These are phyloP conservation scores for Drosophila subquinaria DNA, from an alignment of 2,888 invertebrate species.

Conservation along the genomic window DNA sequence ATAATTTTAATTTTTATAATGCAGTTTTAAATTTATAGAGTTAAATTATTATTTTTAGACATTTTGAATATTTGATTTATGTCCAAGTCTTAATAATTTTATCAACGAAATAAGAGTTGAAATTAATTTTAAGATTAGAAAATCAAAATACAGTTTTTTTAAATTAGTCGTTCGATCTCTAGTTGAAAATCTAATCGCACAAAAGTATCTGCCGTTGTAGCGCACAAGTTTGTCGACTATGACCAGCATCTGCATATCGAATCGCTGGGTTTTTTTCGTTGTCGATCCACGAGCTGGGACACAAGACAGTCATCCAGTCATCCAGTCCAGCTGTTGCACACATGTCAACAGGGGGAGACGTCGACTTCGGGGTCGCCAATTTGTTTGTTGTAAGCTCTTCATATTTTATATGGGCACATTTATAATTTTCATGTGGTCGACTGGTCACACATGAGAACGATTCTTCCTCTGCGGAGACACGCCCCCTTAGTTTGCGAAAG, in stretches of 20 bases:
- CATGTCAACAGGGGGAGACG: constrained; percentile 50
- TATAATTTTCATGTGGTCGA: constrained; percentile 20
- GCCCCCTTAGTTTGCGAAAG: constrained; percentile 33
- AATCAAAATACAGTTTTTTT: not conserved
- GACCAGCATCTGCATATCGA: constrained; percentile 11
- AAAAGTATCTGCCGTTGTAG: constrained; percentile 1
- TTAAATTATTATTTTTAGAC: no score
- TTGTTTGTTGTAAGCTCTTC: constrained; percentile 55
- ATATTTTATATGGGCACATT: constrained; percentile 41
- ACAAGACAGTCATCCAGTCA: constrained; percentile 5
- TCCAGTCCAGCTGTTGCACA: constrained; percentile 67
- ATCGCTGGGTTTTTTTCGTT: constrained; percentile 21
- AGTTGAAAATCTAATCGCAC: not conserved
- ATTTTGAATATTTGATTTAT: no score
- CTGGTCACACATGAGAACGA: constrained; percentile 39
- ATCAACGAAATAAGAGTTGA: not conserved
- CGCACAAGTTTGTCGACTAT: constrained; percentile 15
- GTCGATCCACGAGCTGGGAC: constrained; percentile 16
- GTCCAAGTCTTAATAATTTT: no score
- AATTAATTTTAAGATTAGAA: not conserved
- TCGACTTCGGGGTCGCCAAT: constrained; percentile 56
- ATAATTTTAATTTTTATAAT: no score
- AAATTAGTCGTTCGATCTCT: not conserved
- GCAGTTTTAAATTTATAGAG: no score
- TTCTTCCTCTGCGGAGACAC: constrained; percentile 17